A percentile compares a stretch with the other conserved stretches of the same genome.
These are phyloP conservation scores for Micrasema longulum DNA, from an alignment of 1,140 invertebrate species.

Conservation along the genomic window DNA sequence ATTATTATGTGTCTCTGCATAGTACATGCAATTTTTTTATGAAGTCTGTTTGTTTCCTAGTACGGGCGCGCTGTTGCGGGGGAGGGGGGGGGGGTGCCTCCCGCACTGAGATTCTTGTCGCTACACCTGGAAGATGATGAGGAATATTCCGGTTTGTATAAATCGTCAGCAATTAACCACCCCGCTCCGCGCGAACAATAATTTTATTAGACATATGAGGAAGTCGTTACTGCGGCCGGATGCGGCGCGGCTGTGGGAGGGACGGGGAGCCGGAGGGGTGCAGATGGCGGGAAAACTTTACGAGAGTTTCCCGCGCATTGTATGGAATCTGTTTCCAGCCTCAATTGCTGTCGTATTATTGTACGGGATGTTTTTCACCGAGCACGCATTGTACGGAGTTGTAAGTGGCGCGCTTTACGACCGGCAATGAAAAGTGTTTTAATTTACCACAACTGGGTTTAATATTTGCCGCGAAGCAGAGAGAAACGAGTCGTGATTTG, in stretches of 20 bases:
- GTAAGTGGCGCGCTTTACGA: slow-evolving; percentile 47
- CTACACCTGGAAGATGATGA: slow-evolving; percentile 12
- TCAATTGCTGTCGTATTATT: slow-evolving; percentile 43
- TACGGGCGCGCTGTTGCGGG: too few species aligned
- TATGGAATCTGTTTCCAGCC: slow-evolving; percentile 18
- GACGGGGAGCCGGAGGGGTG: neutral
- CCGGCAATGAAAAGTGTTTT: slow-evolving; percentile 45
- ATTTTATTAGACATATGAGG: slow-evolving; percentile 49
- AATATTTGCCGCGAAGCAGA: slow-evolving; percentile 14
- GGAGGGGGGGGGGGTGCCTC: too few species aligned
- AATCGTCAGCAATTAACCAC: slow-evolving; percentile 42
- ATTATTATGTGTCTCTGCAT: too few species aligned
- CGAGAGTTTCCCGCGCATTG: slow-evolving; percentile 32
- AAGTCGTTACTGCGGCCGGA: slow-evolving; percentile 25
- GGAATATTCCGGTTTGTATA: slow-evolving; percentile 35
- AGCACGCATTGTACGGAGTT: slow-evolving; percentile 37
- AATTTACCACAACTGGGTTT: slow-evolving; percentile 33
- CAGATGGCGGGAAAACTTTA: slow-evolving; percentile 40
- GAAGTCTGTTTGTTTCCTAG: too few species aligned
- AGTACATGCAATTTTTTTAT: too few species aligned
- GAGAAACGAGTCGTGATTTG: slow-evolving; percentile 36
- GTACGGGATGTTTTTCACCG: slow-evolving; percentile 35
- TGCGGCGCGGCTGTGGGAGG: too few species aligned
- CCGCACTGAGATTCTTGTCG: slow-evolving; percentile 11
- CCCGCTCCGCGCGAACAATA: slow-evolving; percentile 38